These are phyloP conservation scores for Morinoia aosen DNA, from an alignment of 2,888 invertebrate genomes.

Conservation along the genomic window DNA sequence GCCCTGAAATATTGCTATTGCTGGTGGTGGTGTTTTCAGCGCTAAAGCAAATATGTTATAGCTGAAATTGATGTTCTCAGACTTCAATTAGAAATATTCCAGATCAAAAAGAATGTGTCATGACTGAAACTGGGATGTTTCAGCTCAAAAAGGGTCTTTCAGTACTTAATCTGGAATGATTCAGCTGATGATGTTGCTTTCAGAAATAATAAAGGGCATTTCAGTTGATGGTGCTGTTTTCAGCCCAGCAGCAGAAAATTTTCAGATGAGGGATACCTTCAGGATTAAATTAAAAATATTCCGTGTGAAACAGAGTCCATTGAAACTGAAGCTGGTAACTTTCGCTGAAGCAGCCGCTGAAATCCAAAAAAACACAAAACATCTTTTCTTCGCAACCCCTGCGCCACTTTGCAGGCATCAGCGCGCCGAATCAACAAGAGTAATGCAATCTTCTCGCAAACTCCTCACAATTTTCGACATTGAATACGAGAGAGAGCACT, in stretches of 20 bases:
- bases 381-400: not conserved
- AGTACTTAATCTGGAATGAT: not conserved
- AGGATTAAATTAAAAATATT: not conserved
- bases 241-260: no score
- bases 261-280: no score
- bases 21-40: no score
- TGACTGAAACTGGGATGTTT: not conserved
- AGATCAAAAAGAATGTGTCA: no score
- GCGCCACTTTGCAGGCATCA: not conserved
- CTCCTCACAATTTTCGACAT: not conserved
- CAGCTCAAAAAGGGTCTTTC: not conserved
- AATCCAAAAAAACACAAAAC: not conserved
- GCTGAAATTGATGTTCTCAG: no score
- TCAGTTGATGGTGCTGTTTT: no score
- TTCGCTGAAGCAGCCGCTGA: not conserved
- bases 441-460: not conserved
- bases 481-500: constrained; percentile 17
- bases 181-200: not conserved
- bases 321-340: not conserved
- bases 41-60: no score
- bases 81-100: no score
- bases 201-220: no score
- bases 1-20: no score
- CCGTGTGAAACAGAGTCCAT: not conserved
- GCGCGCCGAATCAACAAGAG: not conserved